Percentiles rank a stretch among this genome's conserved stretches.
Conservation (phyloP, 1,140 invertebrate genomes). For the Hyphantria cunea region DNA sequence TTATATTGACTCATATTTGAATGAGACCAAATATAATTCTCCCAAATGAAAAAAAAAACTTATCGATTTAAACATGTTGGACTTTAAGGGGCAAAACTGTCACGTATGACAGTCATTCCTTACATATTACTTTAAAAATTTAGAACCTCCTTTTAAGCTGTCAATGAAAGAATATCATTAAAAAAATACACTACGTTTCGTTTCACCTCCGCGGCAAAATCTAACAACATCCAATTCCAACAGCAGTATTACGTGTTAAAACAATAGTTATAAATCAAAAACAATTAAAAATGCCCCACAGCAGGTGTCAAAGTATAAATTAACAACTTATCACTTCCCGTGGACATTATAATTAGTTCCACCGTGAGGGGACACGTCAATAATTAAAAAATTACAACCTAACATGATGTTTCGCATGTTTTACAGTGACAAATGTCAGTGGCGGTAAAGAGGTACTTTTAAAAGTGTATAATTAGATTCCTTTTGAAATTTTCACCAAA, state of each 20-base stretch:
- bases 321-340: conserved; percentile 61
- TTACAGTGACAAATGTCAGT: background rate
- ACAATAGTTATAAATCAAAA: conserved; percentile 17
- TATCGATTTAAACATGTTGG: no score
- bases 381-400: conserved; percentile 18
- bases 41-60: no score
- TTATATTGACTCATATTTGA: background rate
- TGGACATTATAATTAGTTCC: conserved; percentile 14
- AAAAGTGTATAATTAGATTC: background rate
- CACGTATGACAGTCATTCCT: no score
- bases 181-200: no score
- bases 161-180: no score
- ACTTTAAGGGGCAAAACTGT: no score
- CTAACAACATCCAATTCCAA: no score
- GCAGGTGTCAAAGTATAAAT: conserved; percentile 60
- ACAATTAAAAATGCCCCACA: conserved; percentile 25
- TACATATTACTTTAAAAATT: no score
- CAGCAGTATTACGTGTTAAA: background rate
- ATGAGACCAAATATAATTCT: no score
- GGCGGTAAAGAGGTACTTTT: background rate
- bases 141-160: no score
- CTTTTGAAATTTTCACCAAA: no score
- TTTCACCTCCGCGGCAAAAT: no score
- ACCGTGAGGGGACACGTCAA: background rate
- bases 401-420: conserved; percentile 8